Base-by-base conservation (phyloP, 2,888 invertebrate genomes). In the Agriotes lineatus region DNA sequence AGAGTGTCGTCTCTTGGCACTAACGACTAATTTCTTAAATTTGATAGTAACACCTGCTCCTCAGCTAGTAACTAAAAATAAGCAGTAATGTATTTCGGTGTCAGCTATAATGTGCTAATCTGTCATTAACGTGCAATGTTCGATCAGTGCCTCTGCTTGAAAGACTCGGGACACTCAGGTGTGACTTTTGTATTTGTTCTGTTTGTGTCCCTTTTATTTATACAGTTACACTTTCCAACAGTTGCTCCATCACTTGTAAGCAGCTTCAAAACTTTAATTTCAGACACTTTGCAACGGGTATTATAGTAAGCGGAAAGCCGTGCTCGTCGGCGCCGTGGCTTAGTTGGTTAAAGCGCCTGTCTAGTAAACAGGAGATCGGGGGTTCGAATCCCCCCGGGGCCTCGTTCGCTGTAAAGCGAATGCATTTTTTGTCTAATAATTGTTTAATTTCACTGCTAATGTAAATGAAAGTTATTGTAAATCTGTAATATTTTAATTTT, bases 341-440 rank as follows among this genome's bases (percentile, higher is more conserved):
- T 91, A 92, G 92, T 92, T 92, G 91, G 91, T 91, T 89, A 89
- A 88, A 88, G 88, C 88, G 88, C 88, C 88, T 88, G 88, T 88
- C 88, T 89, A 88, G 89, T 89, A 89, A 89, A 88, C 89, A 88
- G 88, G 88, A 89, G 88, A 89, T 88, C 88, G 87, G 84, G 88
- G 86, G 88, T 89, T 89, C 88, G 88, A 89, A 87, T 88, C 88
- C 85, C 88, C 84, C 86, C 87, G 87, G 88, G 84, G 88, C 88
- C 88, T 88, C 33, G 42, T 22, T 16, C 22, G 25, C 1, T 20
- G 1, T 20, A 2, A 5, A 7, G 1, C 33, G 33, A 33, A 16
- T n/a, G 39, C 5, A 16, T 18, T 45, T 45, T 45, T 45, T 45
- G 18, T 45, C 16, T 14, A 3, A 14, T 45, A 4, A 7, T 45